phyloP scores from a whole-genome alignment of 2,797 vertebrate species.

The Pseudopleuronectes americanus region DNA sequence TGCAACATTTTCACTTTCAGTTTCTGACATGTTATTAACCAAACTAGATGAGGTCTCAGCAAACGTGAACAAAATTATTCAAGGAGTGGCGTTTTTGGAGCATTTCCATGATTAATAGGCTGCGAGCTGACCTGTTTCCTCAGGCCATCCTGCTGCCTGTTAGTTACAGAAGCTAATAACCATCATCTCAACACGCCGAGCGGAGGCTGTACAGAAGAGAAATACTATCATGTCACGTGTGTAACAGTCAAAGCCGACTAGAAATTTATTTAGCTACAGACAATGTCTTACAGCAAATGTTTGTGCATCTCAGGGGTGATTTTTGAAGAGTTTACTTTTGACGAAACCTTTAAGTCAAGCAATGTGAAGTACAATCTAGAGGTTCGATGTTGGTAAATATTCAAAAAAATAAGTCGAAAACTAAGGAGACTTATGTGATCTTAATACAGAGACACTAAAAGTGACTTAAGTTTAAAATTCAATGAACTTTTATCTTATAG shows the following conservation, averaged over 20 bases:
- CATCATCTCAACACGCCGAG: conserved; percentile 42
- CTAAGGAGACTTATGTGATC: too few species aligned
- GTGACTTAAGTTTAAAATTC: too few species aligned
- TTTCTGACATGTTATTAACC: conserved; percentile 56
- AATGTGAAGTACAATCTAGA: not conserved
- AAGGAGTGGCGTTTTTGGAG: conserved; percentile 47
- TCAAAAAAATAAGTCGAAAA: not conserved
- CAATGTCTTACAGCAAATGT: not conserved
- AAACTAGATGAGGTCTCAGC: conserved; percentile 33
- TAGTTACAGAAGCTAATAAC: conserved; percentile 65
- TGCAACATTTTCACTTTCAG: conserved; percentile 11
- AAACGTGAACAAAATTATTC: conserved; percentile 61
- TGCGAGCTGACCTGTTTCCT: conserved; percentile 72
- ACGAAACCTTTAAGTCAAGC: not conserved
- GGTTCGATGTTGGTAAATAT: not conserved
- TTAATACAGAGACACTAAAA: too few species aligned
- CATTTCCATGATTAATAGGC: conserved; percentile 67
- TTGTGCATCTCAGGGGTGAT: not conserved
- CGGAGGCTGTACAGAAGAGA: conserved; percentile 10
- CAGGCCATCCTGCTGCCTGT: conserved; percentile 61
- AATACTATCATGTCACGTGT: not conserved
- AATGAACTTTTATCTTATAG: too few species aligned
- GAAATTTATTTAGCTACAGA: not conserved
- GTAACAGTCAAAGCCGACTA: not conserved
- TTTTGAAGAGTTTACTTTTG: not conserved